Evolutionary conservation across 2,113 vertebrate genomes (phyloP), one percentile per base, ranked within the genome.

Genomic region (Oxygymnocypris stewartii): DNA sequence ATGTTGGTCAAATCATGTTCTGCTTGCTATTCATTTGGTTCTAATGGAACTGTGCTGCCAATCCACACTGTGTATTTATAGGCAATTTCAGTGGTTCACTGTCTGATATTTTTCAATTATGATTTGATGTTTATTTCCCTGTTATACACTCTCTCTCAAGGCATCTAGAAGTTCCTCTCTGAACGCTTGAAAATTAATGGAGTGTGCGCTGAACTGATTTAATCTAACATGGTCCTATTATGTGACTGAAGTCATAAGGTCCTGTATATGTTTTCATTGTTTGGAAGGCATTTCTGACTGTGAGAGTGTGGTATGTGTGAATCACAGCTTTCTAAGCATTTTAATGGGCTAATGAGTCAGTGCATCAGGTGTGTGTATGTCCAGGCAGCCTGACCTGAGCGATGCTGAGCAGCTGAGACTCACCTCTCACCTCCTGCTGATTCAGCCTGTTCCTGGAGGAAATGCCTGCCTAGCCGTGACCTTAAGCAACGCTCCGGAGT

Each of bases 91-190:
- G 11, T 49, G 4, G 67, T 25, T 42, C 25, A 76, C 73, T 75
- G 51, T 86, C 67, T 82, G 78, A 86, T 86, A 82, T 75, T 86
- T 86, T 82, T 73, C 69, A 86, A 82, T 82, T 37, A 82, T 57
- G 37, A 63, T 81, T 78, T 79, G 57, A 14, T 47, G 28, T 61
- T 75, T 76, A 59, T 71, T 75, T 82, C 59, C 16, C 37, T 49
- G 47, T 82, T 86, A 63, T 76, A 51, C 57, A 42, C 65, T 67
- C 10, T 74, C 54, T 81, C 65, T 65, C 47, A 65, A 82, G 57
- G 25, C 51, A 47, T 63, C 28, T 81, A 54, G 13, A 61, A 86
- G 40, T 69, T 51, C 37, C 51, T 81, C 42, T 86, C 78, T 11
- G 6, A 65, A 31, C 44, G 42, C 57, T 23, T 81, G 11, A 69